A percentile compares a stretch with the other conserved stretches of the same genome.
These are phyloP conservation scores for Phyllotreta striolata DNA, from an alignment of 2,888 invertebrate genomes.

Conservation along the genomic window DNA sequence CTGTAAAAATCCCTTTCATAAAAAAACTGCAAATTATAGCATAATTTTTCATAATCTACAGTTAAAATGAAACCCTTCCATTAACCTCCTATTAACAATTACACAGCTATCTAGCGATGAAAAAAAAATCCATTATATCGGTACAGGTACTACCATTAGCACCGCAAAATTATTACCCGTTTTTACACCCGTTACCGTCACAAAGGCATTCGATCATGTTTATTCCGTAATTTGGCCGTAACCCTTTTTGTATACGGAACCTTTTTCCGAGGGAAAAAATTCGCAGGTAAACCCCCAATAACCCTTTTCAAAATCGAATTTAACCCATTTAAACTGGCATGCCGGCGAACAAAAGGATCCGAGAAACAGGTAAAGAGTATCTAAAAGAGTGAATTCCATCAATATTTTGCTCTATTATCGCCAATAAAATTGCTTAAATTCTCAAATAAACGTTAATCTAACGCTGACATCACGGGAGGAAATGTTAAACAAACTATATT, in stretches of 20 bases:
- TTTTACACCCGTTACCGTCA: slow-evolving; percentile 42
- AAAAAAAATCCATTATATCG: no score
- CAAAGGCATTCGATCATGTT: slow-evolving; percentile 53
- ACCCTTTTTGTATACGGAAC: slow-evolving; percentile 43
- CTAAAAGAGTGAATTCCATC: slow-evolving; percentile 2
- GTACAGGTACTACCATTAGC: slow-evolving; percentile 37
- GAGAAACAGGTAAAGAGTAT: slow-evolving; percentile 36
- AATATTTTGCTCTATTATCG: no score
- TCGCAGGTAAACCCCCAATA: background rate
- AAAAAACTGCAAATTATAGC: no score
- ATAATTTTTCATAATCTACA: no score
- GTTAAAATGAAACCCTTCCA: background rate
- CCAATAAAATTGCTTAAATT: no score
- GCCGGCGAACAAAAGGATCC: slow-evolving; percentile 25
- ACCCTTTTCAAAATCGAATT: slow-evolving; percentile 44
- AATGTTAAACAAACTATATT: no score
- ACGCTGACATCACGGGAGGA: no score
- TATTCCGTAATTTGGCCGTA: slow-evolving; percentile 51
- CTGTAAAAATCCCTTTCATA: no score
- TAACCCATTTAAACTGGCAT: slow-evolving; percentile 35
- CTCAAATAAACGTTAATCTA: no score
- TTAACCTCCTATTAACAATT: background rate
- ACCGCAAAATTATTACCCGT: slow-evolving; percentile 46
- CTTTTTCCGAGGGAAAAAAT: no score
- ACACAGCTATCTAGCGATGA: no score